Evolutionary conservation across 2,888 invertebrate species (phyloP).

Genomic region (Trichogramma dendrolimi): DNA sequence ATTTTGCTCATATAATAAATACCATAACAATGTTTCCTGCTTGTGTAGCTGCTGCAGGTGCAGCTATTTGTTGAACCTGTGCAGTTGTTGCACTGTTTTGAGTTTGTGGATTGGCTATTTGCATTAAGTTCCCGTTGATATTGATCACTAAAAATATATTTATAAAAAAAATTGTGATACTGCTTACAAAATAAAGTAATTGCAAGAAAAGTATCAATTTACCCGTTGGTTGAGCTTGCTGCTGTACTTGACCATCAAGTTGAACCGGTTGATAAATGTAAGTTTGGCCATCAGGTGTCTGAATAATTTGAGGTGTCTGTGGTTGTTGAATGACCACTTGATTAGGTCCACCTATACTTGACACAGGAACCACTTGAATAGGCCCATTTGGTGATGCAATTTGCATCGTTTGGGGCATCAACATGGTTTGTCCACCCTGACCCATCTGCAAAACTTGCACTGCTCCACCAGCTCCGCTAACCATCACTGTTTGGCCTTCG

Average conservation of each 20-base stretch:
- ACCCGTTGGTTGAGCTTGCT: conserved; percentile 61
- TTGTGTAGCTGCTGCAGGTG: conserved; percentile 47
- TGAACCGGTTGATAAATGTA: conserved; percentile 80
- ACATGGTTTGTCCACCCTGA: conserved; percentile 63
- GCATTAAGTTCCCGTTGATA: conserved; percentile 74
- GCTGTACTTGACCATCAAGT: conserved; percentile 58
- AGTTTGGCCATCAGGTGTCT: conserved; percentile 89
- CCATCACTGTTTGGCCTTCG: conserved; percentile 49
- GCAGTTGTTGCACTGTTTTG: conserved; percentile 54
- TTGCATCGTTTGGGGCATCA: conserved; percentile 57
- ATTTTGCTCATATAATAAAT: conserved; percentile 44
- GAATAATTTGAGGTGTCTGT: conserved; percentile 76
- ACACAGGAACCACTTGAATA: conserved; percentile 71
- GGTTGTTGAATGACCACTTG: conserved; percentile 63
- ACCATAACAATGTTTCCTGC: conserved; percentile 74
- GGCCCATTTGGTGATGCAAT: conserved; percentile 64
- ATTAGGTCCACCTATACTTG: conserved; percentile 56
- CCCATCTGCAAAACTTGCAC: conserved; percentile 50
- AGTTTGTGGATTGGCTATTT: conserved; percentile 56
- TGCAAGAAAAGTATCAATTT: conserved; percentile 21
- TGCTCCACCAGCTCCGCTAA: conserved; percentile 47
- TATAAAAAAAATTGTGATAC: neutral
- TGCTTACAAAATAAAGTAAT: neutral
- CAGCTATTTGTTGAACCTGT: conserved; percentile 52
- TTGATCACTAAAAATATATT: conserved; percentile 59